Evolutionary conservation across 1,140 invertebrate species (phyloP), one percentile per base, ranked within the genome.

Genomic region (Euwallacea fornicatus): DNA sequence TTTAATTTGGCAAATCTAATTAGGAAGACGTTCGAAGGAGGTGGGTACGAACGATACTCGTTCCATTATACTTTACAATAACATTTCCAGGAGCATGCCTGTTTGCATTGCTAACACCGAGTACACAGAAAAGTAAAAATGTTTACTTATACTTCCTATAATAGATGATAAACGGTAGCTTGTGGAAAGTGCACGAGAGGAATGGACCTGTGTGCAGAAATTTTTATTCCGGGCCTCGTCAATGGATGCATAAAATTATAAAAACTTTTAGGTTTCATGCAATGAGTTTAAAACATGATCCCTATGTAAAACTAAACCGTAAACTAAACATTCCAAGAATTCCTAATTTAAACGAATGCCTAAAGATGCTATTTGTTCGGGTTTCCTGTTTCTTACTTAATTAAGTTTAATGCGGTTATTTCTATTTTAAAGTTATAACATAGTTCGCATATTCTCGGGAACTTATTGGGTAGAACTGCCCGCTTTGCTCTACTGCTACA

Each of bases 111-210:
- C 72, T 76, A 76, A 75, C 71, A 68, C 71, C 72, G 64, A 68
- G 68, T 73, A 75, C 68, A 75, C 63, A 74, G 70, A 61, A 56
- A 66, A 62, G 65, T 50, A 64, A 78, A 76, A 78, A 78, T 78
- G 74, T 79, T 79, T 78, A 77, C 76, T 77, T 79, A 78, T 64
- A 78, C 76, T 78, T 78, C 73, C 73, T 66, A 73, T 78, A 77
- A 77, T 78, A 78, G 76, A 77, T 70, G 76, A 78, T 77, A 55
- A 66, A 76, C 75, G 75, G 70, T 73, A 66, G 76, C 73, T 77
- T 75, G 73, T 77, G 68, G 72, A 16, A 77, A 77, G 43, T 63
- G 7, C 16, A 47, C 15, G 44, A 63, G 47, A 21, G 61, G 47
- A 63, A 63, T 63, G 61, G 61, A 46, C 61, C 16, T 11, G 15